Percentiles rank a stretch among this genome's conserved stretches.
These are phyloP conservation scores for Cremastinae sp. DNA, from an alignment of 2,888 invertebrate species.

Conservation along the genomic window DNA sequence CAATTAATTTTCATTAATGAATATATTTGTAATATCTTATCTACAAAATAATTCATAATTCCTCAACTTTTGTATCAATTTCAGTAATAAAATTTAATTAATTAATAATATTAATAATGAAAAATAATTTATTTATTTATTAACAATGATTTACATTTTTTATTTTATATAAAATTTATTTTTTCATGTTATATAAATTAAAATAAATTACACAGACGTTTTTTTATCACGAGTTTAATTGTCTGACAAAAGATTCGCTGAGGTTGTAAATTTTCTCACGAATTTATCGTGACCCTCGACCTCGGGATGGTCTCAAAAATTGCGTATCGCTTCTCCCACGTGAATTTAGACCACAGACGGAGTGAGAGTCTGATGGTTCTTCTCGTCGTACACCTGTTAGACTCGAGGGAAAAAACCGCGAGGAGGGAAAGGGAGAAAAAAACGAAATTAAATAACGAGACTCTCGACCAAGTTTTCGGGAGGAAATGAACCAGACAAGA, in stretches of 20 bases:
- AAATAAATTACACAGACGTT: conserved; percentile 26
- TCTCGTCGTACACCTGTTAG: conserved; percentile 53
- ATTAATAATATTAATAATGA: no score
- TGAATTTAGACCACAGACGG: conserved; percentile 21
- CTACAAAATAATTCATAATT: no score
- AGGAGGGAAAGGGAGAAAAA: conserved; percentile 11
- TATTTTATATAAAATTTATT: no score
- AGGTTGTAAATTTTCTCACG: conserved; percentile 18
- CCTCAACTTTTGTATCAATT: no score
- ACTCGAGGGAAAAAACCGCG: not conserved
- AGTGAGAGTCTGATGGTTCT: conserved; percentile 15
- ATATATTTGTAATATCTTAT: no score
- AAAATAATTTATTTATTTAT: no score
- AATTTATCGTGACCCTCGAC: conserved; percentile 55
- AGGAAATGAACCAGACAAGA: conserved; percentile 57
- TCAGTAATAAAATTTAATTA: no score
- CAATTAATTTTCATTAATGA: no score
- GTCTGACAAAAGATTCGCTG: conserved; percentile 7
- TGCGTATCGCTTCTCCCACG: conserved; percentile 6
- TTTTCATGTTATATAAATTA: no score
- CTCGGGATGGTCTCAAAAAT: conserved; percentile 29
- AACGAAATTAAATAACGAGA: conserved; percentile 26
- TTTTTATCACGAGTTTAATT: conserved; percentile 8
- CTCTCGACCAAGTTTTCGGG: conserved; percentile 41
- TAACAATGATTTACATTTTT: no score